Conservation (phyloP, 1,140 invertebrate genomes). For the Whitmania pigra region DNA sequence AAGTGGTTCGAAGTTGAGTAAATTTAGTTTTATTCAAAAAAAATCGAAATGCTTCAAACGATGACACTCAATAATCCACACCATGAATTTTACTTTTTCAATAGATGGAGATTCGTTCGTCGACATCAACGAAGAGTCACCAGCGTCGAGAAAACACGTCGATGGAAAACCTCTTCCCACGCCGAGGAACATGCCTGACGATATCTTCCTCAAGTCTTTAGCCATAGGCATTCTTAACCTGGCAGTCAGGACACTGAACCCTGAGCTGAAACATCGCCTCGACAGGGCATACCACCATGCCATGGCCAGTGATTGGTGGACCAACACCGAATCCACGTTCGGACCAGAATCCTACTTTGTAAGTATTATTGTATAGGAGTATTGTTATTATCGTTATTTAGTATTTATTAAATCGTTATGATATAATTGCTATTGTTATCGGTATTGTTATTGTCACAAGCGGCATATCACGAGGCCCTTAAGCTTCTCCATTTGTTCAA, state of each 20-base stretch:
- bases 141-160: slow-evolving; percentile 25
- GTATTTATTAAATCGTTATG: no score
- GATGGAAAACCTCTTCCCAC: not conserved
- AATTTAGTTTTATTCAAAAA: no score
- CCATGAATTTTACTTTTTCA: no score
- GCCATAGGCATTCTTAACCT: slow-evolving; percentile 29
- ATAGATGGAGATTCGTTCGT: not conserved
- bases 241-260: slow-evolving; percentile 26
- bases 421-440: no score
- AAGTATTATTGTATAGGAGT: slow-evolving; percentile 18
- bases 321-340: slow-evolving; percentile 29
- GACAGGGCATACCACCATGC: slow-evolving; percentile 26
- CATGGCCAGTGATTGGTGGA: slow-evolving; percentile 28
- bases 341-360: slow-evolving; percentile 31
- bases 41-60: no score
- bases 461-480: no score
- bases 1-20: no score
- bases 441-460: no score
- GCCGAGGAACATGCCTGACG: not conserved
- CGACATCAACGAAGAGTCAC: slow-evolving; percentile 27
- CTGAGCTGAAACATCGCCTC: slow-evolving; percentile 26
- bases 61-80: no score
- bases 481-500: no score
- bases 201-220: slow-evolving; percentile 20
- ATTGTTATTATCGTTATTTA: not conserved